phyloP scores from a whole-genome alignment of 2,797 vertebrate species.

The Enteromius paludinosus region DNA sequence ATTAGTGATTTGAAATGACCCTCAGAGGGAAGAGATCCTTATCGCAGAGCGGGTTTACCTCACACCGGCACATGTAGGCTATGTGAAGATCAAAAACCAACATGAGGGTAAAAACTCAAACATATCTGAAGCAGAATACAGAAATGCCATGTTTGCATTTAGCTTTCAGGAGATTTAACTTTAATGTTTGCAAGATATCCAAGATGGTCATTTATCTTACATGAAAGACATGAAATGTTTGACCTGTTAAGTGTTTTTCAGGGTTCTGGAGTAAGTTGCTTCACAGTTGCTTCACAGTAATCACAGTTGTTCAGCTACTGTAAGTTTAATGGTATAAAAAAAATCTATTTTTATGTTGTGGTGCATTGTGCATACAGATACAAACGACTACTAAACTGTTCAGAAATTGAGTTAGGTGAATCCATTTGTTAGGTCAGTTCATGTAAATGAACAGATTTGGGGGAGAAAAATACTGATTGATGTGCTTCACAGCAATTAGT shows the following conservation, averaged over 20 bases:
- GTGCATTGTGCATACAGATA: neutral
- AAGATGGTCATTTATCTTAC: neutral
- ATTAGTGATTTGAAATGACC: constrained; percentile 38
- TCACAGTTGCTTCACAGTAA: neutral
- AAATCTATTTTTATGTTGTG: neutral
- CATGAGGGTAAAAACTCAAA: constrained; percentile 4
- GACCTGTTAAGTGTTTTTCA: constrained; percentile 6
- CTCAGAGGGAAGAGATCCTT: constrained; percentile 38
- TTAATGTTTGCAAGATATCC: neutral
- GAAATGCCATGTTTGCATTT: neutral
- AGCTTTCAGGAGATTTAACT: neutral
- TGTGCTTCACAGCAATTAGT: neutral
- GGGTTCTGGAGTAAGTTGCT: neutral
- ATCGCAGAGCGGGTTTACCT: neutral
- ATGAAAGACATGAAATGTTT: neutral
- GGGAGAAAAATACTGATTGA: neutral
- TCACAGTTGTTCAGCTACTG: neutral
- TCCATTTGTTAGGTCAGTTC: neutral
- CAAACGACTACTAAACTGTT: neutral
- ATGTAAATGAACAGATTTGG: neutral
- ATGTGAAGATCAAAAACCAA: constrained; percentile 11
- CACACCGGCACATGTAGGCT: neutral
- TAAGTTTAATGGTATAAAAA: neutral
- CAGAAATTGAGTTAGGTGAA: neutral
- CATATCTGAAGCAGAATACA: neutral